These are phyloP conservation scores for Acrobasis consociella DNA, from an alignment of 2,888 invertebrate species.

Conservation along the genomic window DNA sequence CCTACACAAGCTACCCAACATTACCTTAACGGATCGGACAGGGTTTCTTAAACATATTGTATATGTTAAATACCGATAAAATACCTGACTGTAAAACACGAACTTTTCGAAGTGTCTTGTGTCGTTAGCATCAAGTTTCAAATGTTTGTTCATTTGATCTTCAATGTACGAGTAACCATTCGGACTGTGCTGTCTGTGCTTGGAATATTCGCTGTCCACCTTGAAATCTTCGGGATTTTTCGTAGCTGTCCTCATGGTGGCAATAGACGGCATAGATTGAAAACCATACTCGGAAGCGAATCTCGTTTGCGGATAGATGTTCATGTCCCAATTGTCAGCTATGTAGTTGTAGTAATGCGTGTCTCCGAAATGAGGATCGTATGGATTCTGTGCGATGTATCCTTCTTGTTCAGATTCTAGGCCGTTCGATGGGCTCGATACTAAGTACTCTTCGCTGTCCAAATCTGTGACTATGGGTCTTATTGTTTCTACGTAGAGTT, in stretches of 20 bases:
- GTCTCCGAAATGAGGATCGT: constrained; percentile 92
- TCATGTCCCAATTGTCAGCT: constrained; percentile 90
- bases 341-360: constrained; percentile 95
- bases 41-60: too few species aligned
- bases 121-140: constrained; percentile 81
- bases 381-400: constrained; percentile 90
- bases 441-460: constrained; percentile 85
- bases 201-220: constrained; percentile 83
- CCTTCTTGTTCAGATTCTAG: constrained; percentile 87
- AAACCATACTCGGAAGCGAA: constrained; percentile 98
- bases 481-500: constrained; percentile 91
- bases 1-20: too few species aligned
- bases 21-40: too few species aligned
- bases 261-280: constrained; percentile 92
- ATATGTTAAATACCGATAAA: constrained; percentile 22
- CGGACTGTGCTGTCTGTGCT: constrained; percentile 94
- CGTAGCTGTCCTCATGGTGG: constrained; percentile 85
- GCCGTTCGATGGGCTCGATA: constrained; percentile 97
- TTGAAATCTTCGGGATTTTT: constrained; percentile 74
- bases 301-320: constrained; percentile 89
- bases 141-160: constrained; percentile 84
- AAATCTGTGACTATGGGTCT: constrained; percentile 86
- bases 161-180: constrained; percentile 86
- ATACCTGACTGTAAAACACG: constrained; percentile 93
- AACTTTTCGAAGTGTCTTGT: constrained; percentile 85